A percentile compares a stretch with the other conserved stretches of the same genome.
These are phyloP conservation scores for Poecilia picta DNA, from an alignment of 2,797 vertebrate genomes.

Conservation along the genomic window DNA sequence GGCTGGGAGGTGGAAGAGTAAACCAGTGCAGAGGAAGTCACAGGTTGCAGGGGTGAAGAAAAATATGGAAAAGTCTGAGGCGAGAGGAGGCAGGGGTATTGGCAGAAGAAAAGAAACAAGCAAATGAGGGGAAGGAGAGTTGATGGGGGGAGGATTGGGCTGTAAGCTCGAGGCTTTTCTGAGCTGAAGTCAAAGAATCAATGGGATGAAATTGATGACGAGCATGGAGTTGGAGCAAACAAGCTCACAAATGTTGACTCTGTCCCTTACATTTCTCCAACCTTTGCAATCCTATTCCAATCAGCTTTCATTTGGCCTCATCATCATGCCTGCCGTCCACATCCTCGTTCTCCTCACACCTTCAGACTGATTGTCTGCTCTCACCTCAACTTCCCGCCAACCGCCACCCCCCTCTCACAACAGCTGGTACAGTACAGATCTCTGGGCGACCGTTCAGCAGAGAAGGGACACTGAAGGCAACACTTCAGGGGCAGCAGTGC, in stretches of 20 bases:
- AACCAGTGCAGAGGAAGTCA: slow-evolving; percentile 61
- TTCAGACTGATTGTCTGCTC: slow-evolving; percentile 35
- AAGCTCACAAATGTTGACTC: slow-evolving; percentile 71
- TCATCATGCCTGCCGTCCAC: slow-evolving; percentile 44
- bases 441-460: slow-evolving; percentile 70
- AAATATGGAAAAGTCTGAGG: slow-evolving; percentile 65
- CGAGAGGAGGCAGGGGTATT: slow-evolving; percentile 56
- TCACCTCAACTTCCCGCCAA: slow-evolving; percentile 45
- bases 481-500: slow-evolving; percentile 64
- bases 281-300: slow-evolving; percentile 63
- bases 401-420: slow-evolving; percentile 61
- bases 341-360: slow-evolving; percentile 44
- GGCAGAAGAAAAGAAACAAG: slow-evolving; percentile 50
- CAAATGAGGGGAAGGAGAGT: slow-evolving; percentile 2
- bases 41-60: slow-evolving; percentile 65
- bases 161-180: slow-evolving; percentile 61
- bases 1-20: slow-evolving; percentile 41
- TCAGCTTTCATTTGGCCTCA: slow-evolving; percentile 21
- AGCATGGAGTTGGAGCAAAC: slow-evolving; percentile 57
- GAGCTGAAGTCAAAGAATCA: slow-evolving; percentile 66
- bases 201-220: slow-evolving; percentile 73
- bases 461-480: slow-evolving; percentile 67
- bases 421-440: slow-evolving; percentile 76
- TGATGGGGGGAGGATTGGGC: slow-evolving; percentile 26
- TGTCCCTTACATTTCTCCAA: slow-evolving; percentile 69